Percentiles rank a stretch among this genome's conserved stretches.
phyloP scores from a whole-genome alignment of 1,140 invertebrate species.

The Meloidogyne floridensis region DNA sequence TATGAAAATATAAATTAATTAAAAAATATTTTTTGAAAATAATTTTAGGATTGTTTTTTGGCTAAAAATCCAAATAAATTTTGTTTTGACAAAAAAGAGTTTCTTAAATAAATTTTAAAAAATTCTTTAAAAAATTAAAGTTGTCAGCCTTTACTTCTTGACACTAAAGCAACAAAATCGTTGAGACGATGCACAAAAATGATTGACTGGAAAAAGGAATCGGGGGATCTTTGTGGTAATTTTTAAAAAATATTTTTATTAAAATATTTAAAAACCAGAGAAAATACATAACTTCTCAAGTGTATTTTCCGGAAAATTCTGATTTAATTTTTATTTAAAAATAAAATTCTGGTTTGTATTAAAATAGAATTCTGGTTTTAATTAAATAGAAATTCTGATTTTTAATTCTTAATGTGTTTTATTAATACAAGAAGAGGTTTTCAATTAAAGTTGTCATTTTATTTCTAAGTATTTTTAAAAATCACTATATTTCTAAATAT shows the following conservation, averaged over 20 bases:
- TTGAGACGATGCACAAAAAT: constrained; percentile 51
- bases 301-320: no score
- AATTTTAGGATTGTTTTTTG: constrained; percentile 51
- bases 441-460: no score
- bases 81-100: constrained; percentile 56
- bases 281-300: not conserved
- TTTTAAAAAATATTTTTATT: not conserved
- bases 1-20: not conserved
- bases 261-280: not conserved
- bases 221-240: constrained; percentile 52
- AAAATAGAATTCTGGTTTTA: no score
- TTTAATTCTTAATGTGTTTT: no score
- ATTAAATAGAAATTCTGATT: no score
- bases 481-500: no score
- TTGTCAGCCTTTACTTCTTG: constrained; percentile 53
- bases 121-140: no score
- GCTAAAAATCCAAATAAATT: constrained; percentile 53
- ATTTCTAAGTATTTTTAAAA: no score
- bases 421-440: no score
- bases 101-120: not conserved
- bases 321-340: no score
- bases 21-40: not conserved
- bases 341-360: no score
- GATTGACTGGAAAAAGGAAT: constrained; percentile 58
- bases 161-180: constrained; percentile 54